Evolutionary conservation across 2,113 vertebrate species (phyloP).

Genomic region (Crotalus helleri): DNA sequence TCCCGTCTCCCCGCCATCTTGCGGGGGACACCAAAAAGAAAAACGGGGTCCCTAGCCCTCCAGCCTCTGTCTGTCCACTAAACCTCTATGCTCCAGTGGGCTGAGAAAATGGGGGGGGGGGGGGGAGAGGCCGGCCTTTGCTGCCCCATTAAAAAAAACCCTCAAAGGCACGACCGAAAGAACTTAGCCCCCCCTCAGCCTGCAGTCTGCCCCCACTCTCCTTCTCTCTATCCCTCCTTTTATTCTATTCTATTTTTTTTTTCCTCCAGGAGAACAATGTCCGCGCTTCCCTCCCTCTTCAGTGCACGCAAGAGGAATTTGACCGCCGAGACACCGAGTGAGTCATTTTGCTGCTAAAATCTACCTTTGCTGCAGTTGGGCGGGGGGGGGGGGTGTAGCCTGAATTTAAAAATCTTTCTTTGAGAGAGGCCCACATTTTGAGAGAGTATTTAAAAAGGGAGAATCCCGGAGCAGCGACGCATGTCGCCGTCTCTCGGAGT

Average conservation of each 20-base stretch:
- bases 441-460: not conserved
- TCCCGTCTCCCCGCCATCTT: fast-evolving
- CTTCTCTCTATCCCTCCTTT: not conserved
- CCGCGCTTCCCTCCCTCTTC: constrained; percentile 77
- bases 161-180: no score
- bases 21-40: not conserved
- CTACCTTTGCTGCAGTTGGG: not conserved
- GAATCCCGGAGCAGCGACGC: not conserved
- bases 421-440: no score
- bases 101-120: not conserved
- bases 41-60: not conserved
- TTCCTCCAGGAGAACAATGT: constrained; percentile 79
- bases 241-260: not conserved
- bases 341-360: constrained; percentile 32
- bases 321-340: constrained; percentile 76
- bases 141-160: not conserved
- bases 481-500: not conserved
- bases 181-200: not conserved
- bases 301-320: constrained; percentile 76
- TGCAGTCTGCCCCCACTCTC: not conserved
- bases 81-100: not conserved
- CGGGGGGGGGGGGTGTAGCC: no score
- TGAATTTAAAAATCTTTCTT: no score
- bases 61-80: no score
- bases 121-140: not conserved